Percentiles rank a stretch among this genome's conserved stretches.
Evolutionary conservation across 1,140 invertebrate species (phyloP).

Genomic region (Tetramorium simillimum): DNA sequence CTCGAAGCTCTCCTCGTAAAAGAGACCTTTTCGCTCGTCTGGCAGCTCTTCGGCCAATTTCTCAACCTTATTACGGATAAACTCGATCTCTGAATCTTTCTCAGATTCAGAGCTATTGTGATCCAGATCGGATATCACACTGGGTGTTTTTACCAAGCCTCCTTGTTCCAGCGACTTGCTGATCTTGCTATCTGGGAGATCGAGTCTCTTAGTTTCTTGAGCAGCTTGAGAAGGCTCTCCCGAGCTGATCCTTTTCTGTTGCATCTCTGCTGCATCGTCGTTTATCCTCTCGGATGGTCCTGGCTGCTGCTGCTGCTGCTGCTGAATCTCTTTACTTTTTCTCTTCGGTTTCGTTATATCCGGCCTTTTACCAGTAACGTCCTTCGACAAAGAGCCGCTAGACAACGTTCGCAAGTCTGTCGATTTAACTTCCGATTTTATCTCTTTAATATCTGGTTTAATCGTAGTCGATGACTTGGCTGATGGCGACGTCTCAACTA

Average conservation of each 20-base stretch:
- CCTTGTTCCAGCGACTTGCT: conserved; percentile 24
- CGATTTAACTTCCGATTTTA: conserved; percentile 45
- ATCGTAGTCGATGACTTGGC: not conserved
- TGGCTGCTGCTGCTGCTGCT: conserved; percentile 24
- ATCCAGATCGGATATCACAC: conserved; percentile 84
- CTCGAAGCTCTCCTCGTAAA: conserved; percentile 93
- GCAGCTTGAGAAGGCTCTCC: not conserved
- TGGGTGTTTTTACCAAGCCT: conserved; percentile 72
- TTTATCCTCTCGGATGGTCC: conserved; percentile 60
- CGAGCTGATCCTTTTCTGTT: conserved; percentile 3
- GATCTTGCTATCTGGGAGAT: conserved; percentile 55
- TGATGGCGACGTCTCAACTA: conserved; percentile 3
- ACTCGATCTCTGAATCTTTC: conserved; percentile 89
- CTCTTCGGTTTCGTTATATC: conserved; percentile 80
- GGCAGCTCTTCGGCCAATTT: conserved; percentile 79
- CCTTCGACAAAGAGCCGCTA: conserved; percentile 72
- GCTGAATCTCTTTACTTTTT: conserved; percentile 75
- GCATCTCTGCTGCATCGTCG: not conserved
- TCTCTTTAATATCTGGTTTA: conserved; percentile 23
- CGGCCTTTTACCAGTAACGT: conserved; percentile 73
- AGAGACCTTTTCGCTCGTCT: conserved; percentile 90
- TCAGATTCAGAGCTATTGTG: conserved; percentile 93
- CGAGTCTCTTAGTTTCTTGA: conserved; percentile 44
- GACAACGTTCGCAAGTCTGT: conserved; percentile 68
- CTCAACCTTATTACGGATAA: conserved; percentile 83